These are phyloP conservation scores for Aptenodytes patagonicus DNA, from an alignment of 2,113 vertebrate genomes.

Conservation along the genomic window DNA sequence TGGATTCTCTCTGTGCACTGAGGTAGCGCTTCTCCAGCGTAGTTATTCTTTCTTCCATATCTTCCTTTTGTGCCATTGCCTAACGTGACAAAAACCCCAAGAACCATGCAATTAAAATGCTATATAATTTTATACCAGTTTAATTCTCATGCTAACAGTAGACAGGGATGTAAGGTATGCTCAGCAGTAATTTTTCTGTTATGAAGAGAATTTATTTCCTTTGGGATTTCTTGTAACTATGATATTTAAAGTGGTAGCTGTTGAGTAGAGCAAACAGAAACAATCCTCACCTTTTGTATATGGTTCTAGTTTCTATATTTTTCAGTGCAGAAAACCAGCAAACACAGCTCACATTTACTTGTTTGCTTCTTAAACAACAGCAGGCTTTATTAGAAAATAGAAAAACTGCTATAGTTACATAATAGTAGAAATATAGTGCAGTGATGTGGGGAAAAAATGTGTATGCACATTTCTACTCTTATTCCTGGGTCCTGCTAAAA, in stretches of 20 bases:
- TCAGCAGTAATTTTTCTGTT: background rate
- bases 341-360: background rate
- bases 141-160: background rate
- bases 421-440: background rate
- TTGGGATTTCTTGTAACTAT: background rate
- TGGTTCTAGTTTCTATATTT: background rate
- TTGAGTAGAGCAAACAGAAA: background rate
- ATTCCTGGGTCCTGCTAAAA: background rate
- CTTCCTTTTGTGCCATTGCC: constrained; percentile 99
- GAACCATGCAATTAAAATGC: background rate
- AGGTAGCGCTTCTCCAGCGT: constrained; percentile 98
- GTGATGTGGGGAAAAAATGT: too few species aligned
- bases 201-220: background rate
- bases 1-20: constrained; percentile 97
- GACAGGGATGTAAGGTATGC: background rate
- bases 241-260: background rate
- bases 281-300: background rate
- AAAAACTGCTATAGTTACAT: background rate
- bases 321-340: background rate
- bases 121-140: background rate
- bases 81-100: constrained; percentile 24
- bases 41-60: constrained; percentile 98
- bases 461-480: background rate
- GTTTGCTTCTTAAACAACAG: background rate
- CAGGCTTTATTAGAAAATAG: background rate